Base-by-base conservation (phyloP, 53 echinoderm and acorn worm genomes). In the Stichopus horrens region DNA sequence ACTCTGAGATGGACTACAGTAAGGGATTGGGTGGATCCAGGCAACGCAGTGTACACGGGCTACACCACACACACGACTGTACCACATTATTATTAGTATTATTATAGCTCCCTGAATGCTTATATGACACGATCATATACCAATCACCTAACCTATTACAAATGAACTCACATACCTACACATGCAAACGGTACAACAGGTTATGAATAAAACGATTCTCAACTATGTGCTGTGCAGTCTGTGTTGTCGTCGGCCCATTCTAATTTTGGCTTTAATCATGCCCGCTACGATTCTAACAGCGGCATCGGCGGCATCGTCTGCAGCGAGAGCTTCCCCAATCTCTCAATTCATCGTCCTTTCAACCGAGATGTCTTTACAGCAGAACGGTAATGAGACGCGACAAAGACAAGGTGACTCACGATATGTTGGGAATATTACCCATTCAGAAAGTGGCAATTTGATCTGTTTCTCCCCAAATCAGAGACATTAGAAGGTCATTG, bases 371-470 rank as follows among this genome's bases (percentile, higher is more conserved):
- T 71, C 71, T 71, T 71, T 71, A 71, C 71, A 71, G 18, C 71
- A 13, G 54, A 81, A 81, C 22, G 81, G 58, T 81, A 56, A 81
- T 81, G 81, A 81, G 81, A 81, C 81, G 23, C 81, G 81, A 81
- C 81, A 81, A 81, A 81, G 20, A 58, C 56, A 21, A 16, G 57
- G 58, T 81, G 81, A 81, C 81, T 81, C 81, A 81, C 81, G 56
- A 20, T 81, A 81, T 57, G 81, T 81, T 57, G 19, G 81, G 37
- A 81, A 81, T 57, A 81, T 81, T 81, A 81, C 81, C 81, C 56
- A 58, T 58, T 81, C 81, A 19, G 57, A n/a, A 81, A 81, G 81
- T 81, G 81, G 81, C 58, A 56, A 81, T 81, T 56, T 11, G 54
- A 81, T 81, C 81, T 57, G 81, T 52, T 56, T 81, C 58, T 9